phyloP scores from a whole-genome alignment of 1,140 invertebrate genomes.

The Drosophila eugracilis region DNA sequence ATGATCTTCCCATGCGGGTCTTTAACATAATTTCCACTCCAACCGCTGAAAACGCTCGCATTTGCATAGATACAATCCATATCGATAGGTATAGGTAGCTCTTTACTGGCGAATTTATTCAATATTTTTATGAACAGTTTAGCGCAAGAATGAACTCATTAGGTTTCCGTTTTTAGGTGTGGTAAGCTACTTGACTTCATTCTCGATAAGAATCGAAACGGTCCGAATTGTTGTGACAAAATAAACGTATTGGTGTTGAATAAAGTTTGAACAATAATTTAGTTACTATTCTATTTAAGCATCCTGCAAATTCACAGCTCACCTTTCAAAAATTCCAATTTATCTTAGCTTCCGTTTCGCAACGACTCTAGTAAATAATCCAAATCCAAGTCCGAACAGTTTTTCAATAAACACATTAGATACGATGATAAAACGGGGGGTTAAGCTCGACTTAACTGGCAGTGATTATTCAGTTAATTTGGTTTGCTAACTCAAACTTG shows the following conservation, averaged over 20 bases:
- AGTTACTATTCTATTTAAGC: too few species aligned
- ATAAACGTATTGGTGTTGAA: too few species aligned
- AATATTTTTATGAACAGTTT: conserved; percentile 50
- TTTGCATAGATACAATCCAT: conserved; percentile 58
- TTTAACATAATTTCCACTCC: conserved; percentile 27
- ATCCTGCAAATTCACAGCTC: not conserved
- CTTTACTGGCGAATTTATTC: conserved; percentile 47
- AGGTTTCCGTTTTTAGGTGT: conserved; percentile 51
- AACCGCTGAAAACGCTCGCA: conserved; percentile 32
- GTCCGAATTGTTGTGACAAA: too few species aligned
- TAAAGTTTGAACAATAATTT: too few species aligned
- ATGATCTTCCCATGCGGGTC: conserved; percentile 40
- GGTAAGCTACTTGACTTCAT: conserved; percentile 55
- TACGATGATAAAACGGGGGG: not conserved
- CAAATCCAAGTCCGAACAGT: conserved; percentile 10
- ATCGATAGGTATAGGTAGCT: conserved; percentile 17
- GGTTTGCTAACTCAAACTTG: conserved; percentile 39
- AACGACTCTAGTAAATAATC: conserved; percentile 17
- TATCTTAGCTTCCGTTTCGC: not conserved
- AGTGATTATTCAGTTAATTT: conserved; percentile 47
- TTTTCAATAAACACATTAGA: conserved; percentile 4
- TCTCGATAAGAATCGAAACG: too few species aligned
- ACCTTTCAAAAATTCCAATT: conserved; percentile 16
- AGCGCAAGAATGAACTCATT: conserved; percentile 55
- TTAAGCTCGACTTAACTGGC: conserved; percentile 15